phyloP scores from a whole-genome alignment of 2,888 invertebrate species.

The Philereme transversata region DNA sequence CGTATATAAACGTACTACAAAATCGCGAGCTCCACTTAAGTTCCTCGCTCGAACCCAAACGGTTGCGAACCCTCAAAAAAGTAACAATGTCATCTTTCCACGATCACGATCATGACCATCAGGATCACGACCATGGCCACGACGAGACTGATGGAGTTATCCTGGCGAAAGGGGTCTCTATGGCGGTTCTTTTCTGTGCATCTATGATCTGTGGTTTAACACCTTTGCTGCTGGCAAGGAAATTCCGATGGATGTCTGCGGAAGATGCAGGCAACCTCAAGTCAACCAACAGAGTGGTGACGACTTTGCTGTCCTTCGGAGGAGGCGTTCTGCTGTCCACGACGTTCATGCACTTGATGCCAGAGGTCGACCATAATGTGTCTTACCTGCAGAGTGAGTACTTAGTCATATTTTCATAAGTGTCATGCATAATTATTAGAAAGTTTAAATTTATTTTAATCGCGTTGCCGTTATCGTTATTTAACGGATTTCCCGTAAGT shows the following conservation, averaged over 20 bases:
- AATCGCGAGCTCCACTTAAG: conserved; percentile 49
- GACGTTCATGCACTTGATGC: conserved; percentile 91
- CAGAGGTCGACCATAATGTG: conserved; percentile 89
- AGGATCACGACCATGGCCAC: conserved; percentile 40
- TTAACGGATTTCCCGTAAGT: too few species aligned
- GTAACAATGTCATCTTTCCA: conserved; percentile 44
- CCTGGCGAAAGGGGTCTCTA: conserved; percentile 90
- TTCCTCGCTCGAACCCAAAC: conserved; percentile 27
- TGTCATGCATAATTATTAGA: too few species aligned
- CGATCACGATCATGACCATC: conserved; percentile 39
- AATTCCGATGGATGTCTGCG: conserved; percentile 84
- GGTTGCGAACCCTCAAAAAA: conserved; percentile 19
- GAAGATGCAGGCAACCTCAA: conserved; percentile 76
- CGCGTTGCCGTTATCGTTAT: too few species aligned
- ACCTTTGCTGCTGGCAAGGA: conserved; percentile 88
- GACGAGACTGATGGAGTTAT: conserved; percentile 76
- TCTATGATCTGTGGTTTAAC: conserved; percentile 90
- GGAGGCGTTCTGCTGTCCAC: conserved; percentile 93
- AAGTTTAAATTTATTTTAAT: too few species aligned
- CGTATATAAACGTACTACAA: conserved; percentile 61
- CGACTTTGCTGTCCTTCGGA: conserved; percentile 89
- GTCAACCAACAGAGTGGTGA: conserved; percentile 79
- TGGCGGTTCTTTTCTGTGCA: conserved; percentile 89
- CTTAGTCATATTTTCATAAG: not conserved
- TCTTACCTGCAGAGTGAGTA: conserved; percentile 83